Evolutionary conservation across 2,888 invertebrate species (phyloP).

Genomic region (Agonum fuliginosum): DNA sequence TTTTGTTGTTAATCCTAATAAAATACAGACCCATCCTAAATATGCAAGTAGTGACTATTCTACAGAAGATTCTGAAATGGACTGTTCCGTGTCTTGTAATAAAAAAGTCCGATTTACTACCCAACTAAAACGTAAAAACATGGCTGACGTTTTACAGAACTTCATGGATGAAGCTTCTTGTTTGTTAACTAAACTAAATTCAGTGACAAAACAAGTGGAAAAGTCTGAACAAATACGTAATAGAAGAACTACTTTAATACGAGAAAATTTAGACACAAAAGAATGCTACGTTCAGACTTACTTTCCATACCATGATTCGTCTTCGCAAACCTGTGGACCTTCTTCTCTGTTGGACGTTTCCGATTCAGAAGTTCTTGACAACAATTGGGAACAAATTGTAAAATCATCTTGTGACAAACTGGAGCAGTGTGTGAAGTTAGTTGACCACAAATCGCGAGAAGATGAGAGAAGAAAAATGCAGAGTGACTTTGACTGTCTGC

Average conservation of each 20-base stretch:
- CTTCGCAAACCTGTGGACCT: conserved; percentile 64
- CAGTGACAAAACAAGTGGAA: conserved; percentile 66
- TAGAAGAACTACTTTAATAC: conserved; percentile 50
- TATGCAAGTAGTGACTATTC: conserved; percentile 63
- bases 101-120: conserved; percentile 67
- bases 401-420: conserved; percentile 69
- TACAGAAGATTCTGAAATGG: conserved; percentile 61
- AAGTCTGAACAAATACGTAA: conserved; percentile 47
- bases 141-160: conserved; percentile 70
- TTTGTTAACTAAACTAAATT: conserved; percentile 69
- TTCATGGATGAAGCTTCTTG: conserved; percentile 72
- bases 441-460: conserved; percentile 48
- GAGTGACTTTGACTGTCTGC: conserved; percentile 54
- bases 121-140: conserved; percentile 60
- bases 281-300: conserved; percentile 54
- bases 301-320: conserved; percentile 59
- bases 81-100: conserved; percentile 23
- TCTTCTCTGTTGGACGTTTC: conserved; percentile 63
- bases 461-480: conserved; percentile 1
- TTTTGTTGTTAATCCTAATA: conserved; percentile 28
- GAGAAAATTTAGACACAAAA: conserved; percentile 24
- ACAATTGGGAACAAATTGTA: conserved; percentile 70
- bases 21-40: conserved; percentile 62
- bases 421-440: conserved; percentile 67
- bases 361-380: conserved; percentile 65